Evolutionary conservation across 2,113 vertebrate species (phyloP).

Genomic region (Pelusios castaneus): DNA sequence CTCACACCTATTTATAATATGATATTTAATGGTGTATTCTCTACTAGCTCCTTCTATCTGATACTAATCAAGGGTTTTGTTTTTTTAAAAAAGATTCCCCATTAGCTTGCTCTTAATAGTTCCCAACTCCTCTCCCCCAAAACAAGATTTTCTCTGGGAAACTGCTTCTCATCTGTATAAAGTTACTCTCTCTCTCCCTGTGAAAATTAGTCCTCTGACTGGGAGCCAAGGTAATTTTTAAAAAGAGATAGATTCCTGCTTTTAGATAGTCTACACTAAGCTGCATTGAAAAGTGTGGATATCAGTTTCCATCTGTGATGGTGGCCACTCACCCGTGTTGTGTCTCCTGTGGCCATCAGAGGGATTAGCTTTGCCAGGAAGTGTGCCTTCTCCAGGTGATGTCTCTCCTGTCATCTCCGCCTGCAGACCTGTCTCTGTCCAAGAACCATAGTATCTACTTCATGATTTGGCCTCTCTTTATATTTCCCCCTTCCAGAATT

Average conservation of each 20-base stretch:
- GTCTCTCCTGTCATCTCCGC: no score
- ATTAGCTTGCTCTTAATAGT: not conserved
- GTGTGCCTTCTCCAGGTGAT: no score
- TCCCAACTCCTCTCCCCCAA: not conserved
- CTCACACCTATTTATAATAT: not conserved
- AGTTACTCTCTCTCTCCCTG: not conserved
- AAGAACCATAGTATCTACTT: no score
- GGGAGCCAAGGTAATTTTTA: not conserved
- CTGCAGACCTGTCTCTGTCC: no score
- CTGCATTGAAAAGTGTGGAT: accelerated
- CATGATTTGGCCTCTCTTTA: not conserved
- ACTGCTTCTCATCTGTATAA: not conserved
- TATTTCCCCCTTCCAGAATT: not conserved
- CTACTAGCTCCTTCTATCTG: not conserved
- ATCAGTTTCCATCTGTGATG: not conserved
- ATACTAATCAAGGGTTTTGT: accelerated
- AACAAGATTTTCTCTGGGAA: not conserved
- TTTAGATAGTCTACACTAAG: not conserved
- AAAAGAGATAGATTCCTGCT: not conserved
- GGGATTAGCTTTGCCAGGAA: not conserved
- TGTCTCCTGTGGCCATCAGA: not conserved
- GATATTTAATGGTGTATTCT: not conserved
- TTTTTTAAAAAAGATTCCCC: not conserved
- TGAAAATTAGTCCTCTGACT: not conserved
- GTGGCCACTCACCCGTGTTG: not conserved